phyloP scores from a whole-genome alignment of 2,113 vertebrate genomes.

The Pachyramphus minor region DNA sequence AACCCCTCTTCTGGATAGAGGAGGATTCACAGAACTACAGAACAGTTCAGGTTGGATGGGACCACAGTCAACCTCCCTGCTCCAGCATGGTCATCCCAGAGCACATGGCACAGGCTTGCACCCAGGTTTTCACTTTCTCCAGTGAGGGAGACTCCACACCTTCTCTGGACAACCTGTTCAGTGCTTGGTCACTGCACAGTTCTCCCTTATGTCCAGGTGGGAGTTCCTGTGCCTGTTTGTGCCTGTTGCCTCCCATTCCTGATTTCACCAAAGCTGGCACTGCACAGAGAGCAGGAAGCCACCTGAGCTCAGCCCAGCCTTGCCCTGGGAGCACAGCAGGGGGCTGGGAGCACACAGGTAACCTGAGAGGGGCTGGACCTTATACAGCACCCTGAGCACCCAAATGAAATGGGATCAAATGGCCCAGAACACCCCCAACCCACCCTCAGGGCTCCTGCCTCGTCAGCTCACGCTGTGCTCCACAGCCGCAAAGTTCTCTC shows the following conservation, averaged over 20 bases:
- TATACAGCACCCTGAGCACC: background rate
- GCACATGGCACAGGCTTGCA: background rate
- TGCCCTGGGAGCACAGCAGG: background rate
- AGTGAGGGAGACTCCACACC: background rate
- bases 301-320: background rate
- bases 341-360: background rate
- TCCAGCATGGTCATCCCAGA: background rate
- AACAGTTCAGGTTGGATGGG: background rate
- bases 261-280: background rate
- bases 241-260: fast-evolving
- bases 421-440: background rate
- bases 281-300: background rate
- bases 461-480: fast-evolving
- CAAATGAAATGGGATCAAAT: background rate
- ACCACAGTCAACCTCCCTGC: background rate
- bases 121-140: background rate
- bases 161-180: background rate
- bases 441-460: background rate
- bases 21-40: background rate
- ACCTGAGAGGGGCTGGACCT: background rate
- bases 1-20: background rate
- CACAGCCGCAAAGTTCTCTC: background rate
- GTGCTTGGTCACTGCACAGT: background rate
- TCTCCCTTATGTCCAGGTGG: background rate
- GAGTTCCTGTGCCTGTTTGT: background rate